phyloP scores from a whole-genome alignment of 2,888 invertebrate genomes.

The Mallateleia sp. region DNA sequence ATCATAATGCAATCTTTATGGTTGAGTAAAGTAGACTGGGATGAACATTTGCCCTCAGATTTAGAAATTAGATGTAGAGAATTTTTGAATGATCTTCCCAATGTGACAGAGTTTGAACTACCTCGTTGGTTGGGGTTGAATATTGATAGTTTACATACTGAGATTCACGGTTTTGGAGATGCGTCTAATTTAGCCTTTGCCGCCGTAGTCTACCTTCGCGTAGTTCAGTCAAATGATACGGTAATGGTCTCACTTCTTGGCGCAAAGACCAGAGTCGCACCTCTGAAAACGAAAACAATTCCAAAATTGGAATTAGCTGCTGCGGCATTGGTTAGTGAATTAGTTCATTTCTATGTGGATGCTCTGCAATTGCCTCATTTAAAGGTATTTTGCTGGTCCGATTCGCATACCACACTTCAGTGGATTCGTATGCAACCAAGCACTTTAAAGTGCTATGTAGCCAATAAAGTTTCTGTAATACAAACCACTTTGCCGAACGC shows the following conservation, averaged over 20 bases:
- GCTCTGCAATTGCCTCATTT: no score
- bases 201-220: constrained; percentile 6
- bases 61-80: neutral
- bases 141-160: no score
- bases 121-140: neutral
- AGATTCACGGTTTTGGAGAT: constrained; percentile 21
- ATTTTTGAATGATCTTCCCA: neutral
- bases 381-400: constrained; percentile 78
- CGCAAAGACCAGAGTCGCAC: neutral
- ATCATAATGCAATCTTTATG: constrained; percentile 14
- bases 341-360: neutral
- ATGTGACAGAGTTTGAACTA: neutral
- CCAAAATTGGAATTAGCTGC: constrained; percentile 14
- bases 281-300: neutral
- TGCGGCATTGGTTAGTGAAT: neutral
- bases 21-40: constrained; percentile 19
- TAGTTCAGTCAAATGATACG: neutral
- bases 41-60: neutral
- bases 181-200: constrained; percentile 18
- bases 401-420: constrained; percentile 70
- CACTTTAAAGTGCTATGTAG: constrained; percentile 55
- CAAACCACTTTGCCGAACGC: constrained; percentile 30
- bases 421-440: constrained; percentile 71
- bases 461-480: constrained; percentile 59
- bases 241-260: neutral